phyloP scores from a whole-genome alignment of 2,113 vertebrate genomes.

The Myocastor coypus region DNA sequence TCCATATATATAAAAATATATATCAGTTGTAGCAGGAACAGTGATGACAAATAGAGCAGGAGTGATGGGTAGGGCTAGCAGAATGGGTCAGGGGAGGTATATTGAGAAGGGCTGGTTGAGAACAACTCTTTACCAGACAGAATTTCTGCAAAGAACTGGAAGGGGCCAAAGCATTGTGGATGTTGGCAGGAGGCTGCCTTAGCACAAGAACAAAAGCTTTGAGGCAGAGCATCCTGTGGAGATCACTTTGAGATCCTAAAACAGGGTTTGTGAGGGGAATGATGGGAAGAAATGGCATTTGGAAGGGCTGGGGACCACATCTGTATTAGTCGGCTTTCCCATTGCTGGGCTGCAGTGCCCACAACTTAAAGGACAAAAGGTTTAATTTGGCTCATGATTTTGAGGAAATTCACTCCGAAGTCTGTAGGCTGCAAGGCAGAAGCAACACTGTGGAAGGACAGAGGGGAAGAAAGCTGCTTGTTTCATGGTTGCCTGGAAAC shows the following conservation, averaged over 20 bases:
- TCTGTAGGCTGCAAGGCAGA: not conserved
- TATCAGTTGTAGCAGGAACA: not conserved
- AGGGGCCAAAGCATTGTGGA: not conserved
- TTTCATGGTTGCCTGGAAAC: not conserved
- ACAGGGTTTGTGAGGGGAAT: not conserved
- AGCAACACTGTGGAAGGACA: not conserved
- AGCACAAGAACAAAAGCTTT: not conserved
- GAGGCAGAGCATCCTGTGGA: not conserved
- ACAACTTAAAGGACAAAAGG: not conserved
- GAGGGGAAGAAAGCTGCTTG: not conserved
- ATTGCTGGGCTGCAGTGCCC: not conserved
- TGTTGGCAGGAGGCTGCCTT: not conserved
- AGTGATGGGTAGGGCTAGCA: too few relatives aligned
- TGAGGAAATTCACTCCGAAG: not conserved
- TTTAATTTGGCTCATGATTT: not conserved
- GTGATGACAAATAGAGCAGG: not conserved
- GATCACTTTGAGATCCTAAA: not conserved
- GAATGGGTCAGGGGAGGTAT: accelerated
- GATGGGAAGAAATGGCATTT: not conserved
- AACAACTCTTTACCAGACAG: not conserved
- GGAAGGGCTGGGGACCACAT: not conserved
- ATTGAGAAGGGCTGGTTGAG: not conserved
- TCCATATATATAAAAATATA: too few relatives aligned
- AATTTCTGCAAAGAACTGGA: not conserved
- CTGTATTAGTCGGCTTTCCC: not conserved